These are phyloP conservation scores for Nasalis larvatus DNA, from an alignment of 2,113 vertebrate species.

Conservation along the genomic window DNA sequence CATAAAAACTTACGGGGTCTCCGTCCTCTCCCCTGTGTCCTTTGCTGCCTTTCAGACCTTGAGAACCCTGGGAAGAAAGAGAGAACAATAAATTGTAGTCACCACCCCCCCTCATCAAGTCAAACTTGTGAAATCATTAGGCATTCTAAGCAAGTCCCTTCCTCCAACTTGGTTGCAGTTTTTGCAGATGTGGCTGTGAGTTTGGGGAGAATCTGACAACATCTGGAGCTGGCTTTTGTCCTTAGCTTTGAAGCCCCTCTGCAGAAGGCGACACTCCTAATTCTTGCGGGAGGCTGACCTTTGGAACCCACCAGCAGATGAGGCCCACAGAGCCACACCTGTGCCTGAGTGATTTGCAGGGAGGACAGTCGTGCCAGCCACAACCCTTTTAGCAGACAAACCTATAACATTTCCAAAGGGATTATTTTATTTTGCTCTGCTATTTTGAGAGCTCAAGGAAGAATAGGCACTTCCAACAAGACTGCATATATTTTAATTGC, in stretches of 20 bases:
- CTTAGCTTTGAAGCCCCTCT: neutral
- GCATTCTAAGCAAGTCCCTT: neutral
- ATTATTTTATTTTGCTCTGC: neutral
- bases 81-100: neutral
- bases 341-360: neutral
- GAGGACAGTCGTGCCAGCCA: neutral
- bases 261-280: neutral
- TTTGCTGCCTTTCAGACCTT: constrained; percentile 63
- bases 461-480: neutral
- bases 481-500: neutral
- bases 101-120: neutral
- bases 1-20: constrained; percentile 73
- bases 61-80: constrained; percentile 67
- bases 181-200: neutral
- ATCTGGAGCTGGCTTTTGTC: neutral
- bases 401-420: neutral
- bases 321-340: no score
- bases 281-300: neutral
- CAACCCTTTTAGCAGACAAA: neutral
- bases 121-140: neutral
- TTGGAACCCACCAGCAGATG: neutral
- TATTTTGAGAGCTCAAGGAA: neutral
- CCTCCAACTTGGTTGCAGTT: neutral
- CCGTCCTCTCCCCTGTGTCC: constrained; percentile 81
- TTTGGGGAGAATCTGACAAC: neutral